Base-by-base conservation (phyloP, 2,797 vertebrate species). In the Pogonophryne albipinna region DNA sequence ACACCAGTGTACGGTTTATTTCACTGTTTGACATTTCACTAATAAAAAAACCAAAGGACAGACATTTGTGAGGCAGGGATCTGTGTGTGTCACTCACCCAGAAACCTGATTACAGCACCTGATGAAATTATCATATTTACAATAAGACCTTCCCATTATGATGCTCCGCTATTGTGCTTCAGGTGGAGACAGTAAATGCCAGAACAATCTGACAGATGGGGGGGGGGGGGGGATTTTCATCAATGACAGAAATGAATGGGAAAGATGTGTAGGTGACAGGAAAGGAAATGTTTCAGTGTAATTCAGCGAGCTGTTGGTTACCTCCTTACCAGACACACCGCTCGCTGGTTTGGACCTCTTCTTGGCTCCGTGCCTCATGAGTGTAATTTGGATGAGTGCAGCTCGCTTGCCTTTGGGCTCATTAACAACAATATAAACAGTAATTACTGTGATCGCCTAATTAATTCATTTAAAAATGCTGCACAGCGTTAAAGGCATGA, bases 401-500 rank as follows among this genome's bases (percentile, higher is more conserved):
- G 93, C 94, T 95, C 87, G 85, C 92, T 95, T 93, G 94, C 94
- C 95, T 96, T 95, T 95, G 94, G 94, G 94, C 94, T 96, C 93
- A 95, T 96, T 95, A 94, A 95, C 93, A 95, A 94, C 94, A 94
- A 95, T 94, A 95, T 94, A 95, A 95, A 95, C 95, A 95, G 94
- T 95, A 95, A 95, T 95, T 95, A 95, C 95, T 94, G 93, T 94
- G 94, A 95, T 95, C 93, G 90, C 87, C 93, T 95, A 95, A 95
- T 95, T 95, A 95, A 95, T 95, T 95, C 91, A 91, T 95, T 95
- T 93, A 86, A 94, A 95, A 94, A 92, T 85, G 85, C 87, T 91
- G 91, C 91, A 89, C 80, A 72, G 84, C 81, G 68, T 93, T 92
- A 92, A 94, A 94, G 88, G 85, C 83, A 71, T 70, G 80, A 89